A percentile compares a stretch with the other conserved stretches of the same genome.
Conservation (phyloP, 2,888 invertebrate species). For the Chymomyza caudatula region DNA sequence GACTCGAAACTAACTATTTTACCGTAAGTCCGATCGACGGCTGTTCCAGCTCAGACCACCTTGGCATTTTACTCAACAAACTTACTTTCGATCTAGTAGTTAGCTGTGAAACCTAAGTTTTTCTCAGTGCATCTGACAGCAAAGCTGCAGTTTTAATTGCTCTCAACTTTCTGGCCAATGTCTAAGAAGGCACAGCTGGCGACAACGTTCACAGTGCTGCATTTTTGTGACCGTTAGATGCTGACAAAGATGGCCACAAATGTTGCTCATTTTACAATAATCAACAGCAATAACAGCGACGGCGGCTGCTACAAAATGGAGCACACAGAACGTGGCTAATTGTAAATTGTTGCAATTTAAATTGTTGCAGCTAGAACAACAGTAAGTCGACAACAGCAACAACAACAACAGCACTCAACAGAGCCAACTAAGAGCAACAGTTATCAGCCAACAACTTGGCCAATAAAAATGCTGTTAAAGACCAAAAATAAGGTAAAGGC, state of each 20-base stretch:
- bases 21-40: no score
- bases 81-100: no score
- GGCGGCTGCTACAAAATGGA: conserved; percentile 57
- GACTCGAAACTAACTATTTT: no score
- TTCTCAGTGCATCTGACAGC: not conserved
- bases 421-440: conserved; percentile 11
- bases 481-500: conserved; percentile 40
- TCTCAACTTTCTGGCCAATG: conserved; percentile 7
- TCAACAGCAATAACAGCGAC: conserved; percentile 29
- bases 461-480: conserved; percentile 57
- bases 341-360: conserved; percentile 73
- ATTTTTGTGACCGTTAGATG: conserved; percentile 44
- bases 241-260: conserved; percentile 16
- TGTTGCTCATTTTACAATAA: conserved; percentile 46
- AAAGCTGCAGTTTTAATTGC: conserved; percentile 36
- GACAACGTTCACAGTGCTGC: conserved; percentile 18
- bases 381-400: conserved; percentile 33
- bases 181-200: conserved; percentile 17
- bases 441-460: conserved; percentile 35
- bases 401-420: conserved; percentile 10
- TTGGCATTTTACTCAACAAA: no score
- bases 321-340: conserved; percentile 70
- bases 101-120: not conserved
- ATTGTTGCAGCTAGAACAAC: conserved; percentile 57
- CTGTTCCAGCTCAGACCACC: no score